Evolutionary conservation across 1,140 invertebrate species (phyloP).

Genomic region (Platorchestia sp.): DNA sequence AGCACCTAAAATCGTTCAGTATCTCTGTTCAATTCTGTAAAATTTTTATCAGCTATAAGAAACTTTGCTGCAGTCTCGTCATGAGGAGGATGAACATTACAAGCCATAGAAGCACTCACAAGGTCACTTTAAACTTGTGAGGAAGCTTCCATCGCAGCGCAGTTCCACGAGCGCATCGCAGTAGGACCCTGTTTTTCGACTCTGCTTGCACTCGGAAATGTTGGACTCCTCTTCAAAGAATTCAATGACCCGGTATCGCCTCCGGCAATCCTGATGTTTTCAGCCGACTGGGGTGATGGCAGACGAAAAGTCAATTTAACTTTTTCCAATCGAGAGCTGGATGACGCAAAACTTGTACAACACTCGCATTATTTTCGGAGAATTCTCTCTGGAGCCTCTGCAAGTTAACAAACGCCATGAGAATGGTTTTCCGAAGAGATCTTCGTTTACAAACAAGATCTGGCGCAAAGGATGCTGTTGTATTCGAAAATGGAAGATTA

Average conservation of each 20-base stretch:
- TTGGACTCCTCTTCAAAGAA: conserved; percentile 1
- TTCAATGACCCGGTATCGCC: conserved; percentile 19
- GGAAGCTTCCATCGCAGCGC: neutral
- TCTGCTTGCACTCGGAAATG: neutral
- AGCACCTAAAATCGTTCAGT: neutral
- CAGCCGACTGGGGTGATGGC: conserved; percentile 12
- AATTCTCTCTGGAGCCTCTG: conserved; percentile 9
- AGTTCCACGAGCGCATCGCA: neutral
- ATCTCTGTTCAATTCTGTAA: neutral
- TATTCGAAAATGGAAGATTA: neutral
- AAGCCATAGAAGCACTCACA: neutral
- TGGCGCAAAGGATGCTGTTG: neutral
- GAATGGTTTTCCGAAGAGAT: neutral
- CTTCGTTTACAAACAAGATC: conserved; percentile 4
- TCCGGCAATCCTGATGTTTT: conserved; percentile 33
- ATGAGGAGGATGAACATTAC: neutral
- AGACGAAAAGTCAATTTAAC: conserved; percentile 55
- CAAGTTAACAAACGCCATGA: conserved; percentile 1
- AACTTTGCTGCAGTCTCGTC: neutral
- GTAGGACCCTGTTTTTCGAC: neutral
- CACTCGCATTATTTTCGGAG: conserved; percentile 46
- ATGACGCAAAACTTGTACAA: conserved; percentile 53
- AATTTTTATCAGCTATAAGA: neutral
- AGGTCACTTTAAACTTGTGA: neutral
- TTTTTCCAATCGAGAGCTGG: conserved; percentile 44